Evolutionary conservation across 2,797 vertebrate species (phyloP).

Genomic region (Caiman crocodilus): DNA sequence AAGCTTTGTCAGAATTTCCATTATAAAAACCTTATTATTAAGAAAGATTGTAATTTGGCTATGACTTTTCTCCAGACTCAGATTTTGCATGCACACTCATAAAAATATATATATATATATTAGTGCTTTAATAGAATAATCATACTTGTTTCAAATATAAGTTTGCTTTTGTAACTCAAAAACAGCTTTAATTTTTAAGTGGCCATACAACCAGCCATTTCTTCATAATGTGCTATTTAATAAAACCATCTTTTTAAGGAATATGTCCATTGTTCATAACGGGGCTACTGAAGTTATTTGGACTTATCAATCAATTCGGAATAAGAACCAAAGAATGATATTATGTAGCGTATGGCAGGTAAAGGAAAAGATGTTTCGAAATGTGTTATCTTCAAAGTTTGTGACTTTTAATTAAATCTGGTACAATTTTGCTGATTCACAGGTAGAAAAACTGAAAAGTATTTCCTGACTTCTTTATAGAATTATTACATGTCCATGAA

Average conservation of each 20-base stretch:
- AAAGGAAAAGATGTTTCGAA: neutral
- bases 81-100: neutral
- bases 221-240: neutral
- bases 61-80: neutral
- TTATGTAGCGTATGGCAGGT: neutral
- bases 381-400: neutral
- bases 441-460: neutral
- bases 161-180: neutral
- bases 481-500: neutral
- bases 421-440: neutral
- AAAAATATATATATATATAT: neutral
- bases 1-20: neutral
- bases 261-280: neutral
- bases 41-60: neutral
- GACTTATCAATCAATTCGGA: neutral
- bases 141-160: neutral
- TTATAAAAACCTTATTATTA: neutral
- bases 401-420: constrained; percentile 38
- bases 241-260: neutral
- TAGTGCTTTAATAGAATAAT: constrained; percentile 16
- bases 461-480: neutral
- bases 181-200: constrained; percentile 7
- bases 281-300: neutral
- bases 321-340: neutral
- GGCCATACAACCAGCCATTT: neutral